Evolutionary conservation across 37 sponge, comb jelly and placozoan genomes (phyloP), one percentile per base, ranked within the genome.

Genomic region (Agelas oroides): DNA sequence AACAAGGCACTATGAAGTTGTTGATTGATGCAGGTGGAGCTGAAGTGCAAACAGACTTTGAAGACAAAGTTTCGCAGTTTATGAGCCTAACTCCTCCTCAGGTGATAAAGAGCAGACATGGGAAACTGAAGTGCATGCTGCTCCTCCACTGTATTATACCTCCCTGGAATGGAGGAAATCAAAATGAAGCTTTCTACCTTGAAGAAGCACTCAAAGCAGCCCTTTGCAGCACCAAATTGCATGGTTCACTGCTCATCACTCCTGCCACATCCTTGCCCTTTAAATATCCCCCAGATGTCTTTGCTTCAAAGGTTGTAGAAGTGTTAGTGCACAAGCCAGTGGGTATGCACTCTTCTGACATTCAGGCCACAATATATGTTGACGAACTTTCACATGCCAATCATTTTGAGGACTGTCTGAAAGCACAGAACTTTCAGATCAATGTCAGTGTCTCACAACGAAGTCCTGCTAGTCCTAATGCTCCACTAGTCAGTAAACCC

Each of bases 131-230:
- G 57, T 77, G 70, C 59, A 27, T 24, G 18, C 24, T 70, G 60
- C 53, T 86, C 1, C 19, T 71, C 58, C 79, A 86, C 70, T 78
- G 69, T 33, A 37, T 78, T 8, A 30, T 86, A 6, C 73, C 60
- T 11, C 63, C 52, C 1, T 86, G 82, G 82, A 36, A 39, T 46
- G 40, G 35, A 14, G 61, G 27, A 8, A 53, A 52, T 6, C 15
- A 19, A 11, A 70, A 70, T 6, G 27, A 37, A 58, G 60, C 28
- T 16, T 3, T 31, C 25, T 41, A 35, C 41, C 39, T 81, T 0
- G 82, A 81, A 34, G 71, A 70, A 53, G 53, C 33, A 19, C 59
- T 81, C 5, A 71, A 57, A 6, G 5, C 18, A 6, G 39, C 16
- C 57, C 38, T 81, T 6, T 1, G 28, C 14, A 57, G 28, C 38